Evolutionary conservation across 2,113 vertebrate species (phyloP).

Genomic region (Dascyllus trimaculatus): DNA sequence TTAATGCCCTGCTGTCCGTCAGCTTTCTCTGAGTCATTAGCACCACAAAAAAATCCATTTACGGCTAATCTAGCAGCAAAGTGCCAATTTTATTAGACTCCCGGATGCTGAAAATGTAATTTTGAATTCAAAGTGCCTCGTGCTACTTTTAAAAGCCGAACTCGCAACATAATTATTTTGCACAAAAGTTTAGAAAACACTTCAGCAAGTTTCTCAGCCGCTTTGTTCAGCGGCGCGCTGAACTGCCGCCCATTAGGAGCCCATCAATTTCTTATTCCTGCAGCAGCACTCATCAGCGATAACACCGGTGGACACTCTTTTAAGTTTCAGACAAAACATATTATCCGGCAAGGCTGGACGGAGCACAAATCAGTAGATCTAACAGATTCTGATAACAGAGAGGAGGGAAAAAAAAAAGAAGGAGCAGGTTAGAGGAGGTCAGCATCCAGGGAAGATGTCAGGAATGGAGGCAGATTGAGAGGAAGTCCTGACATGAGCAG

Average conservation of each 20-base stretch:
- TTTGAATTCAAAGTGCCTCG: conserved; percentile 30
- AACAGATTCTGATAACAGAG: conserved; percentile 37
- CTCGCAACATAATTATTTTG: conserved; percentile 30
- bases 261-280: conserved; percentile 6
- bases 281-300: conserved; percentile 1
- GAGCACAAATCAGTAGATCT: conserved; percentile 13
- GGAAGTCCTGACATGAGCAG: background rate
- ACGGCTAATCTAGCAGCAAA: conserved; percentile 58
- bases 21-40: conserved; percentile 55
- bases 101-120: conserved; percentile 33
- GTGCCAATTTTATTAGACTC: conserved; percentile 42
- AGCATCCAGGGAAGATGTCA: background rate
- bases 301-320: too few species aligned
- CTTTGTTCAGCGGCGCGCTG: conserved; percentile 26
- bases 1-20: conserved; percentile 54
- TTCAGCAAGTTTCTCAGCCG: conserved; percentile 8
- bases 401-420: background rate
- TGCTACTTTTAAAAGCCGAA: conserved; percentile 20
- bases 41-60: conserved; percentile 41
- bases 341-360: conserved; percentile 45
- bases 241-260: conserved; percentile 22
- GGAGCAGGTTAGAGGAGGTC: conserved; percentile 13
- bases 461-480: background rate
- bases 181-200: conserved; percentile 27
- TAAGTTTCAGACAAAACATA: conserved; percentile 23